Conservation (phyloP, 2,113 vertebrate genomes). For the Neodon shergylaensis region DNA sequence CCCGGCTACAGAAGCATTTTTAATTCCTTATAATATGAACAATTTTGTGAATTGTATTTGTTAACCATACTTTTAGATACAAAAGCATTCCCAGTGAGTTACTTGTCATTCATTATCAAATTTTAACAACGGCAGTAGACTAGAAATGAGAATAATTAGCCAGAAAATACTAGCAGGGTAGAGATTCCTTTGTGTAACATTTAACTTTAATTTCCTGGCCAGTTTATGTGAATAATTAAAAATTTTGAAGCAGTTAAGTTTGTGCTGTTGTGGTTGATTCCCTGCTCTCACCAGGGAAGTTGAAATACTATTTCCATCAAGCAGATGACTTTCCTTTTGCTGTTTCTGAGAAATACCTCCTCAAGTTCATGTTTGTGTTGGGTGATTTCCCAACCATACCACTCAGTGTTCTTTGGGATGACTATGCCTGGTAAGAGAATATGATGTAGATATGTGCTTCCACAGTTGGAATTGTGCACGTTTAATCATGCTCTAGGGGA, state of each 20-base stretch:
- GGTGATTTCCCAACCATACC: slow-evolving; percentile 40
- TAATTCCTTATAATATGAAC: slow-evolving; percentile 40
- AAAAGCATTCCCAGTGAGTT: slow-evolving; percentile 66
- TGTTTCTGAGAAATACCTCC: neutral
- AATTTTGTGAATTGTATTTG: slow-evolving; percentile 61
- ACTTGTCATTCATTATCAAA: slow-evolving; percentile 65
- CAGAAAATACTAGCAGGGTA: slow-evolving; percentile 60
- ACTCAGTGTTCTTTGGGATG: slow-evolving; percentile 35
- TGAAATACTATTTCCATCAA: slow-evolving; percentile 60
- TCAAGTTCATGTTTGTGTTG: slow-evolving; percentile 50
- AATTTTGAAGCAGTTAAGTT: slow-evolving; percentile 63
- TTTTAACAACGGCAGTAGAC: slow-evolving; percentile 64
- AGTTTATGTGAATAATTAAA: slow-evolving; percentile 76
- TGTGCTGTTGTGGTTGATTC: slow-evolving; percentile 52
- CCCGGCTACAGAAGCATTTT: slow-evolving; percentile 45
- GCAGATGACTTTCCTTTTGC: slow-evolving; percentile 63
- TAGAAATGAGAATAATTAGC: slow-evolving; percentile 70
- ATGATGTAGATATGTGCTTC: neutral
- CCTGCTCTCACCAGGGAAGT: slow-evolving; percentile 53
- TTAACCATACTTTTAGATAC: slow-evolving; percentile 59
- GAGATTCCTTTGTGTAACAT: slow-evolving; percentile 71
- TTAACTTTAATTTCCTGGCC: slow-evolving; percentile 70
- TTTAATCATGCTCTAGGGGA: neutral
- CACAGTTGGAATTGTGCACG: neutral
- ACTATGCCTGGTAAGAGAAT: slow-evolving; percentile 39